Conservation (phyloP, 2,113 vertebrate genomes). For the Herpailurus yagouaroundi region DNA sequence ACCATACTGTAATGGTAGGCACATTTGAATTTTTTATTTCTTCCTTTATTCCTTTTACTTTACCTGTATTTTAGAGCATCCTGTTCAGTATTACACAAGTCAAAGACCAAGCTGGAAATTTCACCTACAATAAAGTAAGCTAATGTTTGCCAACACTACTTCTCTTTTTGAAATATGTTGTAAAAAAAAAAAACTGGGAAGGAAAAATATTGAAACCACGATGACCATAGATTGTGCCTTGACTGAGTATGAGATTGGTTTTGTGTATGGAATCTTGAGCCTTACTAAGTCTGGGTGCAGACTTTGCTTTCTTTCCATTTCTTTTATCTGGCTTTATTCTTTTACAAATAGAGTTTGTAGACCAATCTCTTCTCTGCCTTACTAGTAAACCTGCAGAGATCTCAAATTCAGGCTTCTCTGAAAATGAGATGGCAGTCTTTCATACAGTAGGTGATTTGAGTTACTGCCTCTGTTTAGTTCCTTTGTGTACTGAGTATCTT, state of each 20-base stretch:
- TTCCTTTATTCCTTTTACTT: slow-evolving; percentile 80
- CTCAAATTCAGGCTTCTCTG: not conserved
- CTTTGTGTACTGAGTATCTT: slow-evolving; percentile 1
- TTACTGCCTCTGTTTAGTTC: not conserved
- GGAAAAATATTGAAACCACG: slow-evolving; percentile 45
- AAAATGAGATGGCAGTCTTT: not conserved
- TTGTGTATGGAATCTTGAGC: not conserved
- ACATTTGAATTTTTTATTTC: slow-evolving; percentile 83
- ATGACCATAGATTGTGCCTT: not conserved
- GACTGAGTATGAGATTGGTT: not conserved
- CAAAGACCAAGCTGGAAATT: slow-evolving; percentile 81
- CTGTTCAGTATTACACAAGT: slow-evolving; percentile 69
- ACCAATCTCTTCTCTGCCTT: not conserved
- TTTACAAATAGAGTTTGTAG: not conserved
- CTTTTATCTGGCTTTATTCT: not conserved
- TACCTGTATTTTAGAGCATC: slow-evolving; percentile 59
- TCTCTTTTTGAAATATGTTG: slow-evolving; percentile 27
- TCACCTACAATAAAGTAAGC: slow-evolving; percentile 71
- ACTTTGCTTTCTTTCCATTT: not conserved
- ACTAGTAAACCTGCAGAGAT: not conserved
- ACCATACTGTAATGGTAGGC: slow-evolving; percentile 52
- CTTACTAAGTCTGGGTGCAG: not conserved
- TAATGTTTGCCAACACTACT: slow-evolving; percentile 64
- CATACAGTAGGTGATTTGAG: not conserved
- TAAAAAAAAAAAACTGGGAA: not conserved